Base-by-base conservation (phyloP, 2,888 invertebrate species). In the Tenthredo notha region DNA sequence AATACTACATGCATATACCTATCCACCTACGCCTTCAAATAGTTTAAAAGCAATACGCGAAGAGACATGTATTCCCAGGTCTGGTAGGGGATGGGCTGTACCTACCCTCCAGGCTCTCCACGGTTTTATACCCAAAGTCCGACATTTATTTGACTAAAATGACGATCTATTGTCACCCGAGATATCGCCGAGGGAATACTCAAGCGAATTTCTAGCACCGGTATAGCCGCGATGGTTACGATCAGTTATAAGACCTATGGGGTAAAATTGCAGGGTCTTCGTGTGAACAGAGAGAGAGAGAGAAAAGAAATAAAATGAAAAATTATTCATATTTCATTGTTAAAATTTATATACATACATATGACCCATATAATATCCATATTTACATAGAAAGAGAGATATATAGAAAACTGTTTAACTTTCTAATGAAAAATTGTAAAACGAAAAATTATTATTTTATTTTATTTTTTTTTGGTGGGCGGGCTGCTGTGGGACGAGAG, bases 121-220 rank as follows among this genome's bases (percentile, higher is more conserved):
- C 29, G 37, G 61, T 80, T 80, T 61, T 80, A 80, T 61, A 61
- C 40, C 18, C 61, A 37, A 80, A 61, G 80, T 80, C 61, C 50
- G 80, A 80, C 80, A 61, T 80, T 80, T 80, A 80, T 80, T 80
- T 61, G 80, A 80, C 80, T 80, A 80, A 80, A 80, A 80, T 80
- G 61, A 80, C 61, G 80, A 80, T 80, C 80, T 80, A 80, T 80
- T 61, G 80, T 80, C 80, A 58, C 61, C 80, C 61, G 18, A 78
- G 78, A 78, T 58, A 78, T 78, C 58, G 78, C 50, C 29, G 50
- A 47, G 77, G 54, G 77, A 77, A 75, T 75, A 21, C 75, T 47
- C 47, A 37, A 75, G 75, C 75, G 75, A 75, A 77, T 77, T 77
- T 50, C 77, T 77, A 15, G 18, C 25, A 54, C 77, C 33, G 54